Conservation (phyloP, 2,113 vertebrate species). For the Carassius carassius region DNA sequence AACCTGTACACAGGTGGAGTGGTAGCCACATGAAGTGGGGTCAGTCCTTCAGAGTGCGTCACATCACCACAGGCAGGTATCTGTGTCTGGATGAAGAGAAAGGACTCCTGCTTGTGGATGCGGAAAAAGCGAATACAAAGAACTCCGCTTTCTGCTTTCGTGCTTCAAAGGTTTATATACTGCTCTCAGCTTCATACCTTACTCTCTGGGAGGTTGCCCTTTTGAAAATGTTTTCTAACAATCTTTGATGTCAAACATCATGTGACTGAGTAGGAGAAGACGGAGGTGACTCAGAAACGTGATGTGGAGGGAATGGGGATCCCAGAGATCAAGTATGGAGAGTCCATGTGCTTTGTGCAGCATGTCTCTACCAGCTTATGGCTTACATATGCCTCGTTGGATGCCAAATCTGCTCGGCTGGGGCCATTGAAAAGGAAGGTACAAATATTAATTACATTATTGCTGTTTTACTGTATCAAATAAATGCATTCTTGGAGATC, state of each 20-base stretch:
- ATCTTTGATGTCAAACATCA: not conserved
- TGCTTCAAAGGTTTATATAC: constrained; percentile 81
- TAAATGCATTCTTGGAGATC: not conserved
- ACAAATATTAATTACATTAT: not conserved
- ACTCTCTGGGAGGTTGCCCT: not conserved
- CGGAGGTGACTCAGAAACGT: constrained; percentile 83
- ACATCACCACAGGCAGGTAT: constrained; percentile 89
- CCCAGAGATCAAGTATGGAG: constrained; percentile 92
- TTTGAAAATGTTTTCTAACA: not conserved
- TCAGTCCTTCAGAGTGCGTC: constrained; percentile 85
- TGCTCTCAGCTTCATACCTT: not conserved
- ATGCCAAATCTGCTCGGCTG: constrained; percentile 85
- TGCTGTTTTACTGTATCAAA: not conserved
- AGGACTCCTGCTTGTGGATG: constrained; percentile 84
- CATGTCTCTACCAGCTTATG: constrained; percentile 83
- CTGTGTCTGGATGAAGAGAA: constrained; percentile 87
- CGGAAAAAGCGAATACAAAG: constrained; percentile 85
- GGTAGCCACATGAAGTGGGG: constrained; percentile 91
- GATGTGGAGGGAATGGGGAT: constrained; percentile 93
- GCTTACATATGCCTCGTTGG: constrained; percentile 88
- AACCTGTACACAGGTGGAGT: constrained; percentile 79
- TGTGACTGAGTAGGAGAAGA: constrained; percentile 81
- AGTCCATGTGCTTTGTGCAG: constrained; percentile 92
- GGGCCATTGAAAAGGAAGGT: constrained; percentile 90
- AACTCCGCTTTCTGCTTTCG: constrained; percentile 89